These are phyloP conservation scores for Cervus canadensis DNA, from an alignment of 2,113 vertebrate genomes.

Conservation along the genomic window DNA sequence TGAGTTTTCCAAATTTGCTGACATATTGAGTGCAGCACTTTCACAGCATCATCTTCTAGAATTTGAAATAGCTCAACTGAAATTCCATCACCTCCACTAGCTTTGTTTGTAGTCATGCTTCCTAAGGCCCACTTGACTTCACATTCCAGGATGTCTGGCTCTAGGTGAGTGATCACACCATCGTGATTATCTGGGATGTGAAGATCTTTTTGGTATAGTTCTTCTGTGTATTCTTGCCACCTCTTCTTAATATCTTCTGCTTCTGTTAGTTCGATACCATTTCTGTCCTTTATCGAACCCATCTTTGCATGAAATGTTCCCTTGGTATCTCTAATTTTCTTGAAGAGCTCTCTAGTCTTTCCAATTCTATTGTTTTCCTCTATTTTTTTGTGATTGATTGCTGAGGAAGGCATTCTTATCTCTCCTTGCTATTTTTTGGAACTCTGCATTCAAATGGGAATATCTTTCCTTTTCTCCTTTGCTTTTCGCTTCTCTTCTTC, in stretches of 20 bases:
- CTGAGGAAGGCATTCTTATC: background rate
- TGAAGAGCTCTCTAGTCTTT: background rate
- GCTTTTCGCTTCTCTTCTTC: background rate
- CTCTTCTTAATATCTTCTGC: background rate
- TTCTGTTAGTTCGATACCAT: background rate
- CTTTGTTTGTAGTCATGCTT: background rate
- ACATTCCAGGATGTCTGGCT: background rate
- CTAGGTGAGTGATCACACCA: background rate
- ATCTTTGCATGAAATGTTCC: background rate
- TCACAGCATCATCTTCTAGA: background rate
- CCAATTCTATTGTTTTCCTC: background rate
- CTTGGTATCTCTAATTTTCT: background rate
- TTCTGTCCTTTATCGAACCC: background rate
- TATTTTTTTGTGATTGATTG: background rate
- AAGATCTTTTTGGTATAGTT: background rate
- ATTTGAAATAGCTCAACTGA: background rate
- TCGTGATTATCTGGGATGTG: background rate
- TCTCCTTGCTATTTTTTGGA: background rate
- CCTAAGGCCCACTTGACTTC: background rate
- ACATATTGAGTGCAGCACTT: background rate
- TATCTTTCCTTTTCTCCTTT: background rate
- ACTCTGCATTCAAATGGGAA: background rate
- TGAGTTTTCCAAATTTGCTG: background rate
- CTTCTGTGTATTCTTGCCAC: background rate
- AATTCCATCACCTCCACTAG: background rate